Evolutionary conservation across 1,140 invertebrate genomes (phyloP), one percentile per base, ranked within the genome.

Genomic region (Drosophila auraria): DNA sequence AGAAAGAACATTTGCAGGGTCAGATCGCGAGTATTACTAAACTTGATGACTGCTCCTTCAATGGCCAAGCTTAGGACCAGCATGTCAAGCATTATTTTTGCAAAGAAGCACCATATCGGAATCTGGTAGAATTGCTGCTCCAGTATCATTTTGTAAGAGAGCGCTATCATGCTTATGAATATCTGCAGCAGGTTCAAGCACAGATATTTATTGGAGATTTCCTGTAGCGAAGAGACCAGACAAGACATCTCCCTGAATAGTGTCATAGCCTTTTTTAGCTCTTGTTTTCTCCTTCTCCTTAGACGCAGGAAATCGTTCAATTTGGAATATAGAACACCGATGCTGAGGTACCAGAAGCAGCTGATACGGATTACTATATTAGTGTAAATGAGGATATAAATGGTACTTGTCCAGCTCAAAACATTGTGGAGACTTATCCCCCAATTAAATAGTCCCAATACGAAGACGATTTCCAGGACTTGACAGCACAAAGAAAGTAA

Each of bases 1-100:
- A 69, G 14, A 38, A 73, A 68, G 15, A 61, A 81, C 8, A 72
- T 75, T 23, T 84, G 79, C 9, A 75, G 38, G n/a, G 66, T 70
- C 8, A 79, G 56, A 3, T 76, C n/a, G 0, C 45, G 50, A 11
- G 84, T 17, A 12, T 54, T 17, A 0, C 60, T 27, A 5, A 80
- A 79, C 14, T 56, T 65, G 59, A 62, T 66, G 1, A 25, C 38
- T 0, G 75, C 60, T 1, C 58, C 58, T 36, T 84, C 49, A 14
- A 81, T 68, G 0, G 57, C 44, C 15, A 79, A 8, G 4, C 75
- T 63, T 1, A 82, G 25, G 11, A 82, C n/a, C 14, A 86, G 7
- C 2, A 82, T 9, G 20, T 86, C 82, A 7, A 65, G 3, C 0
- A 75, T 42, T 3, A 75, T 9, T 30, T 84, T 86, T 1, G 53